Evolutionary conservation across 2,888 invertebrate species (phyloP), one percentile per base, ranked within the genome.

Genomic region (Pycnomerus fuliginosus): DNA sequence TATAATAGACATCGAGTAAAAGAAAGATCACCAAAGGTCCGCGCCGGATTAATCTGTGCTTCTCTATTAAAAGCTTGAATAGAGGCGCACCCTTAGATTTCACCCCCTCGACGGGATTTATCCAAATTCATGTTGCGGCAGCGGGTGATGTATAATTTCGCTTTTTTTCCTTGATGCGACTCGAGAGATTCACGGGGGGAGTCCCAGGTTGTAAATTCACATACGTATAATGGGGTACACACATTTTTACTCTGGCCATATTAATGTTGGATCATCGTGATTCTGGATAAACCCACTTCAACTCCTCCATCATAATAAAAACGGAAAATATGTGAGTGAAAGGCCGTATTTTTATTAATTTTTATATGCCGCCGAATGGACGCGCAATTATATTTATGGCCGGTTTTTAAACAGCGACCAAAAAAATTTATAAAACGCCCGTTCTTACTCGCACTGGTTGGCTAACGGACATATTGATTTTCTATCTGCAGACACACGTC

Each of bases 241-340:
- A 71, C 69, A 70, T 71, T 71, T 71, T 68, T 70, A 70, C 71
- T 71, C 67, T 61, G 62, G 61, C 56, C 67, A 64, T 68, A 69
- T 70, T 70, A 64, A 60, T 58, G 56, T 53, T 56, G 58, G 60
- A 63, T 62, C 60, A 61, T 50, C 55, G 50, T 55, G 55, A 53
- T 54, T 52, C 45, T 44, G 40, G 41, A 46, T 46, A 46, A 45
- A 41, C 32, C 46, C 36, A n/a, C n/a, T 32, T 35, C 30, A 45
- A 39, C 40, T 41, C 28, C 46, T 46, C 46, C 46, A 46, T 46
- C 46, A 46, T 46, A 46, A 46, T 46, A 46, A 46, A 38, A 46
- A 46, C 40, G 46, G 36, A 33, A 37, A 46, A 45, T 45, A 34
- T 45, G 45, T 41, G 40, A 40, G 40, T 45, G 40, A 36, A 45